Conservation (phyloP, 2,113 vertebrate genomes). For the Furnarius figulus region DNA sequence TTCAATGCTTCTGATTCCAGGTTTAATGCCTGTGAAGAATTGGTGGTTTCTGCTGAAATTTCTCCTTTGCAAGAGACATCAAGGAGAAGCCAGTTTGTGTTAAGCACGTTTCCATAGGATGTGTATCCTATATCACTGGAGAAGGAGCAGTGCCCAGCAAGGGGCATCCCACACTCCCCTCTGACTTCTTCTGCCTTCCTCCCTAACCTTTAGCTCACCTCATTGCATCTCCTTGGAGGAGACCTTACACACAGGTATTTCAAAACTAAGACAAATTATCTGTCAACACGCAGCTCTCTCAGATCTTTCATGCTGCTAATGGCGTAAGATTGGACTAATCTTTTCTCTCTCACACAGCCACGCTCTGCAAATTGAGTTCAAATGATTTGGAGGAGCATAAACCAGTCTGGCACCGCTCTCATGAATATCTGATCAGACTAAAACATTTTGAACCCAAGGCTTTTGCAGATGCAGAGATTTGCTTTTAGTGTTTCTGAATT, state of each 20-base stretch:
- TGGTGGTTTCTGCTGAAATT: background rate
- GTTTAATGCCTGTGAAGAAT: background rate
- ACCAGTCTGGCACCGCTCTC: background rate
- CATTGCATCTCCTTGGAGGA: background rate
- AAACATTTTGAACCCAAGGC: background rate
- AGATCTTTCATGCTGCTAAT: conserved; percentile 1
- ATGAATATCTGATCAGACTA: conserved; percentile 17
- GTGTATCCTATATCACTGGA: background rate
- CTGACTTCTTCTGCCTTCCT: background rate
- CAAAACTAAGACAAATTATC: background rate
- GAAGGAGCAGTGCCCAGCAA: background rate
- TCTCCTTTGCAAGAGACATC: background rate
- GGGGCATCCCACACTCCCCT: background rate
- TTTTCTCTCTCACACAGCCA: background rate
- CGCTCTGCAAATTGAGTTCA: conserved; percentile 29
- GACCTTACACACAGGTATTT: background rate
- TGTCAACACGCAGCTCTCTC: background rate
- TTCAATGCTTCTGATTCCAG: background rate
- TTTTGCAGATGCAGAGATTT: background rate
- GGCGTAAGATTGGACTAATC: conserved; percentile 33
- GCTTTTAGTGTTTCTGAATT: background rate
- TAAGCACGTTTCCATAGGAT: background rate
- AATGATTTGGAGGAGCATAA: conserved; percentile 17
- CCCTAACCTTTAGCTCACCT: background rate
- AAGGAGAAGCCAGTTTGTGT: background rate